phyloP scores from a whole-genome alignment of 2,113 vertebrate genomes.

The Beaufortia kweichowensis region DNA sequence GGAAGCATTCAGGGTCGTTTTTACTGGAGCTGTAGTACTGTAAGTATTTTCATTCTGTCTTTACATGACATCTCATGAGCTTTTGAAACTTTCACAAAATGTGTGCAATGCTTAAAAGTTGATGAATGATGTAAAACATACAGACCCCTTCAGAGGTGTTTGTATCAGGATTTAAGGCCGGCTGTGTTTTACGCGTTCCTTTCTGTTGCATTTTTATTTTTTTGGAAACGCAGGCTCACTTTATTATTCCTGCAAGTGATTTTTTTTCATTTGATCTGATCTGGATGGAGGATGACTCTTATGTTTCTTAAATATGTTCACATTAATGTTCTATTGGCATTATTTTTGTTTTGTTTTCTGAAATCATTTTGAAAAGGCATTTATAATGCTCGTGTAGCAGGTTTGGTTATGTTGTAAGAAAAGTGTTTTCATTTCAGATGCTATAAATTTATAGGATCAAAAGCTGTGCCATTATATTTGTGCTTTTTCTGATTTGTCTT shows the following conservation, averaged over 20 bases:
- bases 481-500: background rate
- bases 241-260: slow-evolving; percentile 77
- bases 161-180: slow-evolving; percentile 85
- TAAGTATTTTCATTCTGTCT: slow-evolving; percentile 99
- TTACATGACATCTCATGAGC: slow-evolving; percentile 72
- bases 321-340: slow-evolving; percentile 73
- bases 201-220: slow-evolving; percentile 82
- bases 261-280: slow-evolving; percentile 76
- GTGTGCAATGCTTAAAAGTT: slow-evolving; percentile 88
- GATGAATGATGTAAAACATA: slow-evolving; percentile 89
- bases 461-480: background rate
- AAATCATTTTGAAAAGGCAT: slow-evolving; percentile 78
- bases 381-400: slow-evolving; percentile 41
- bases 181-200: slow-evolving; percentile 81
- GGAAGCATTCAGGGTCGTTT: slow-evolving; percentile 96
- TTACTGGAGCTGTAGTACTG: slow-evolving; percentile 94
- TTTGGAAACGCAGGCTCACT: slow-evolving; percentile 58
- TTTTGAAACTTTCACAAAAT: slow-evolving; percentile 97
- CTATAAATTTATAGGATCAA: background rate
- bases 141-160: slow-evolving; percentile 91
- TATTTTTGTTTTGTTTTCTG: slow-evolving; percentile 63
- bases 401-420: background rate
- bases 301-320: slow-evolving; percentile 86
- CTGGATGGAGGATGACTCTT: slow-evolving; percentile 92
- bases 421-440: background rate